phyloP scores from a whole-genome alignment of 2,888 invertebrate genomes.

The Perdita meconis region DNA sequence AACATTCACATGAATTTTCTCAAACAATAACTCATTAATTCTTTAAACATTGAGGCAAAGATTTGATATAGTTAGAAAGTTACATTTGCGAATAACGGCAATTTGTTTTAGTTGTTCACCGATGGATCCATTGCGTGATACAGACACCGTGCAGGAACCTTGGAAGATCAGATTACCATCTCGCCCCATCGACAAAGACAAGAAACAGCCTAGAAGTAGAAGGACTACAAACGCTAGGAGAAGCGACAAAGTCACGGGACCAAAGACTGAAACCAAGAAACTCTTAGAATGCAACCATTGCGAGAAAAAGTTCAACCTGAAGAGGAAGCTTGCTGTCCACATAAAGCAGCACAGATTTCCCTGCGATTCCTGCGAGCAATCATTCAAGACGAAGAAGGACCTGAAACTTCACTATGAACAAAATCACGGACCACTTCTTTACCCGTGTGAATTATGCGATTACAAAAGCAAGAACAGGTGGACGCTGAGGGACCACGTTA shows the following conservation, averaged over 20 bases:
- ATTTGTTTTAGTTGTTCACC: conserved; percentile 58
- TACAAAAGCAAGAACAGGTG: conserved; percentile 56
- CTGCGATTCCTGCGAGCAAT: conserved; percentile 44
- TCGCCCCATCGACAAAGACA: not conserved
- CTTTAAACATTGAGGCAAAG: no score
- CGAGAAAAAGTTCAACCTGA: conserved; percentile 34
- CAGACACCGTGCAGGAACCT: conserved; percentile 3
- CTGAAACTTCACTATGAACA: conserved; percentile 43
- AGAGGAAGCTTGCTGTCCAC: conserved; percentile 34
- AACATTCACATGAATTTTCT: no score
- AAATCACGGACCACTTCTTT: conserved; percentile 50
- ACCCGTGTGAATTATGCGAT: conserved; percentile 60
- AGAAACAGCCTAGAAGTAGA: no score
- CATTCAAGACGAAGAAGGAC: conserved; percentile 64
- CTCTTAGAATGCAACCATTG: conserved; percentile 49
- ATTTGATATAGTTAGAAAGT: no score
- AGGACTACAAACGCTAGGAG: not conserved
- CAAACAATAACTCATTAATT: no score
- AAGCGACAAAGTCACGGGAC: not conserved
- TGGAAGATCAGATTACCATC: conserved; percentile 15
- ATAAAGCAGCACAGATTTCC: conserved; percentile 53
- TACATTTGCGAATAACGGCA: conserved; percentile 10
- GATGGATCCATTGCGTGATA: conserved; percentile 44
- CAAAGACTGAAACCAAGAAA: not conserved
- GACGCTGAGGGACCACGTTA: conserved; percentile 58